Evolutionary conservation across 2,113 vertebrate species (phyloP), one percentile per base, ranked within the genome.

Genomic region (Semnornis frantzii): DNA sequence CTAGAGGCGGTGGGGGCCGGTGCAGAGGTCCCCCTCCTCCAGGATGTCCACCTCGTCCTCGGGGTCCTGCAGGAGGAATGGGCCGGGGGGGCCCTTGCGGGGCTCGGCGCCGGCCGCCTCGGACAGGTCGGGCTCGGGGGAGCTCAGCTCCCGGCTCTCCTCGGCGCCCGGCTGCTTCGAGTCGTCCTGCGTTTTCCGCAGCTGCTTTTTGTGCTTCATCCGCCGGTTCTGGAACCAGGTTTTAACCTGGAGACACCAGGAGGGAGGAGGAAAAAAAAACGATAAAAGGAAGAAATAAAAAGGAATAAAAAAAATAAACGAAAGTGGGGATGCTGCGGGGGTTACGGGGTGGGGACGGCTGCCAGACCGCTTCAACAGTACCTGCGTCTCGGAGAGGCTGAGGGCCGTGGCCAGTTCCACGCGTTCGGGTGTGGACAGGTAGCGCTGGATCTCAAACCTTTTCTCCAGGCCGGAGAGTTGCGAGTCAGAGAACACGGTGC

Each of bases 121-220:
- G 54, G 94, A 96, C 65, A 94, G 92, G 37, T 98, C 98, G 60
- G 98, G 94, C 68, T 98, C 98, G 18, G 97, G 98, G 10, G 98
- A 97, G 93, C 97, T 98, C 54, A 97, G 98, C 82, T 98, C 97
- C 2, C 97, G 96, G 57, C 98, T 97, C 73, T 98, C 98, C 37
- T 97, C 93, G 2, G 98, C 98, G 1, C 96, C 97, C 3, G 98
- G 94, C 1, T 80, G 96, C 92, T 99, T 99, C 76, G 98, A 97
- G 37, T 99, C 99, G 48, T 99, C 99, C 91, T 99, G 99, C n/a
- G 97, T 98, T 89, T 99, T 99, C 90, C 99, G 85, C 96, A 99
- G 97, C 96, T 99, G 99, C 81, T 99, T 99, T 98, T 99, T 99
- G 94, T 99, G 99, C 96, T 99, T 99, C 99, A 99, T 99, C 58